Base-by-base conservation (phyloP, 2,113 vertebrate species). In the Acrocephalus arundinaceus region DNA sequence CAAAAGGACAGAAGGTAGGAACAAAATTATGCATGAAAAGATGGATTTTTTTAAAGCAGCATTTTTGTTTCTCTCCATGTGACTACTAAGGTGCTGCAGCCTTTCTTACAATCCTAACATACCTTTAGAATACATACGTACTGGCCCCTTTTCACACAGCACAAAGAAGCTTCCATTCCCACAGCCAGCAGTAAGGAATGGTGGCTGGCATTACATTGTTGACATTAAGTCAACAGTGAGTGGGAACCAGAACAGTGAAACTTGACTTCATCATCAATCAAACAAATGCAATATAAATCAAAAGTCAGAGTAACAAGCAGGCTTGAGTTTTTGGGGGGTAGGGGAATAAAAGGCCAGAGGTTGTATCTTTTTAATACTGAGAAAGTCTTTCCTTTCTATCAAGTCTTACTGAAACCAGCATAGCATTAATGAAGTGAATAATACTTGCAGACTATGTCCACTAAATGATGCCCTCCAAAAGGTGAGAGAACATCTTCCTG, bases 1-100 rank as follows among this genome's bases (percentile, higher is more conserved):
- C 98, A 90, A 96, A 92, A 61, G 99, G 99, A 97, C 98, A 99
- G 96, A 99, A 99, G 98, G 99, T 99, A 97, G 98, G 97, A 98
- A 70, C 17, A 78, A 86, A 87, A 95, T 93, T 61, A 96, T 76
- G 7, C 27, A 37, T 68, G 24, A 84, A 89, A 71, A 58, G 10
- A 39, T 52, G 18, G 10, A 6, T 5, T 58, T 68, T 54, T 89
- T 92, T 2, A 6, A 66, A 48, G 28, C 10, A 63, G 13, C 9
- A 41, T 43, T 66, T 87, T 61, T 70, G 15, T 76, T 46, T 68
- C 5, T 63, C 16, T 74, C 23, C 41, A 1, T 78, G 59, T 4
- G 35, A 41, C 31, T 68, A 25, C 52, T 27, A 61, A 28, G 19
- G 17, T 63, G 19, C 17, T 88, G 5, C 18, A 76, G 37, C 12